phyloP scores from a whole-genome alignment of 2,113 vertebrate species.

The Xyliphius kryptos region DNA sequence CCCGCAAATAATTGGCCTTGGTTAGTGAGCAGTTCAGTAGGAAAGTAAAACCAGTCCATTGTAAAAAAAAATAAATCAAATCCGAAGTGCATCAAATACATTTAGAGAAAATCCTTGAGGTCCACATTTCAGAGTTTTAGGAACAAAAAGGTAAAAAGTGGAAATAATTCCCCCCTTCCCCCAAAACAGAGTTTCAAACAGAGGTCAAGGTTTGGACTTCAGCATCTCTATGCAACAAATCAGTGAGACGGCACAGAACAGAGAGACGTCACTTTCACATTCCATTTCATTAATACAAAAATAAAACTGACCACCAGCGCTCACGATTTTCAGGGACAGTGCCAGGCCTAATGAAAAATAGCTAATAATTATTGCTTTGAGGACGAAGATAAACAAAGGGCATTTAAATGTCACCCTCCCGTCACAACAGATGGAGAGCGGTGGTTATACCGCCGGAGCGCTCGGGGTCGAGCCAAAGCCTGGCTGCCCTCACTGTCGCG shows the following conservation, averaged over 20 bases:
- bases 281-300: no score
- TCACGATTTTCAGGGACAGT: no score
- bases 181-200: background rate
- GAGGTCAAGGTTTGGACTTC: constrained; percentile 2
- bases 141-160: no score
- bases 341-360: background rate
- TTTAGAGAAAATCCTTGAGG: constrained; percentile 1
- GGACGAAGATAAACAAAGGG: constrained; percentile 1
- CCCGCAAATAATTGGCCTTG: no score
- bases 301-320: no score
- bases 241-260: background rate
- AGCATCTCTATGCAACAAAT: background rate
- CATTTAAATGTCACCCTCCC: constrained; percentile 2
- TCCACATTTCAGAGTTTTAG: background rate
- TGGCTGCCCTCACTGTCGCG: background rate
- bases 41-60: no score
- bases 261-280: no score
- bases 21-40: no score
- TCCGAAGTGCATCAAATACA: background rate
- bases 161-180: constrained; percentile 2
- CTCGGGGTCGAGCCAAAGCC: constrained; percentile 2
- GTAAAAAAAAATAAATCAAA: no score
- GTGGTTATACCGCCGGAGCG: background rate
- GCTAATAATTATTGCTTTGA: constrained; percentile 5
- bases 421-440: constrained; percentile 1